Evolutionary conservation across 1,140 invertebrate genomes (phyloP), one percentile per base, ranked within the genome.

Genomic region (Triops cancriformis): DNA sequence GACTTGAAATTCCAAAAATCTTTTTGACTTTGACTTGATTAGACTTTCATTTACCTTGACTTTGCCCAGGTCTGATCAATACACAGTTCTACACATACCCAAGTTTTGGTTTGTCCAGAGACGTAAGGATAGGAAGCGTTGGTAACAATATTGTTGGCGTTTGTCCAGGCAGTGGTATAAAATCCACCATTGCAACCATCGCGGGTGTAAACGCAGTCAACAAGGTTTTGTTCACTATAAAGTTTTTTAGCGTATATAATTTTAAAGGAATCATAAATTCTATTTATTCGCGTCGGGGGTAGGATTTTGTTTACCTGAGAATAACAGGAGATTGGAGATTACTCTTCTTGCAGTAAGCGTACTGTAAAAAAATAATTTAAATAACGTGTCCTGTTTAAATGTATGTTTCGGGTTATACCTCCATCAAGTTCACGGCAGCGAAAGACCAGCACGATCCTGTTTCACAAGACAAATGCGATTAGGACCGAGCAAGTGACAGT

Each of bases 381-480:
- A n/a, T n/a, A n/a, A n/a, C n/a, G n/a, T n/a, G 11, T 12, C 43
- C 11, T 45, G 11, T 1, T 45, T 6, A 2, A 45, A n/a, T 64
- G 1, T 9, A n/a, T 37, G 7, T 23, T 18, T 64, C n/a, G n/a
- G n/a, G n/a, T n/a, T n/a, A n/a, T 64, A 64, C 51, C 23, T 64
- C 82, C 23, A 83, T 41, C 18, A 80, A 23, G 0, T 64, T 79
- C 1, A 80, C 79, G 3, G 82, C 74, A 1, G 83, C 81, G 74
- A 86, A 85, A 0, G 84, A 81, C 84, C 84, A 85, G 64, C 85
- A 86, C 18, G 31, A 37, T 37, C 31, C 31, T 37, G n/a, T n/a
- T n/a, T n/a, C n/a, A n/a, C n/a, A n/a, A n/a, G n/a, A n/a, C n/a
- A n/a, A n/a, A 37, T 37, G 31, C 31, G n/a, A n/a, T n/a, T n/a